Base-by-base conservation (phyloP, 2,797 vertebrate genomes). In the Discoglossus pictus region DNA sequence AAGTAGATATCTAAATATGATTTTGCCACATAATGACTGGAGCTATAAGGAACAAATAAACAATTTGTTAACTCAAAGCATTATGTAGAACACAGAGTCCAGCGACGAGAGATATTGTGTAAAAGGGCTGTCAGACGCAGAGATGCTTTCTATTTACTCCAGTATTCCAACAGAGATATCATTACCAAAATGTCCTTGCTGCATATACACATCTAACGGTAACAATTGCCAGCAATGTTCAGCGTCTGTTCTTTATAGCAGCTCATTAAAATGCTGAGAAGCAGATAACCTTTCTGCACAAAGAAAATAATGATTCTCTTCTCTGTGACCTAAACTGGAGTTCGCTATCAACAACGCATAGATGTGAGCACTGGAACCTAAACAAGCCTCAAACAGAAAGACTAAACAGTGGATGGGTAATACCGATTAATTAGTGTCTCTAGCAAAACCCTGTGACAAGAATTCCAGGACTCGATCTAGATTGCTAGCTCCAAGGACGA, bases 261-360 rank as follows among this genome's bases (percentile, higher is more conserved):
- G 40, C 65, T 68, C 55, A 52, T 60, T 68, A 68, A 44, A 44
- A 52, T 52, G 48, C 55, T 17, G 65, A 42, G 10, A 40, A 46
- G 25, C 50, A 40, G 16, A 48, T 58, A 50, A 59, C 43, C 23
- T 50, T 50, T 67, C 35, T 31, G 7, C 35, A 34, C 16, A 35
- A 60, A 35, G 55, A 68, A 68, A 36, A 68, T 59, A 67, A 59
- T 67, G 36, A 67, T 15, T 24, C 25, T 34, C 44, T 42, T 51
- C 46, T 10, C 24, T 50, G 8, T 23, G 16, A 67, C 18, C 54
- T 42, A 48, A 58, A 50, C 23, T 27, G n/a, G 18, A 50, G 35
- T 27, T 59, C 44, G 40, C 34, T 23, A 23, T 24, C 17, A 16
- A 12, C 11, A 54, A 65, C 17, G 39, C 6, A n/a, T 34, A 40